Base-by-base conservation (phyloP, 2,797 vertebrate species). In the Bovichtus diacanthus region DNA sequence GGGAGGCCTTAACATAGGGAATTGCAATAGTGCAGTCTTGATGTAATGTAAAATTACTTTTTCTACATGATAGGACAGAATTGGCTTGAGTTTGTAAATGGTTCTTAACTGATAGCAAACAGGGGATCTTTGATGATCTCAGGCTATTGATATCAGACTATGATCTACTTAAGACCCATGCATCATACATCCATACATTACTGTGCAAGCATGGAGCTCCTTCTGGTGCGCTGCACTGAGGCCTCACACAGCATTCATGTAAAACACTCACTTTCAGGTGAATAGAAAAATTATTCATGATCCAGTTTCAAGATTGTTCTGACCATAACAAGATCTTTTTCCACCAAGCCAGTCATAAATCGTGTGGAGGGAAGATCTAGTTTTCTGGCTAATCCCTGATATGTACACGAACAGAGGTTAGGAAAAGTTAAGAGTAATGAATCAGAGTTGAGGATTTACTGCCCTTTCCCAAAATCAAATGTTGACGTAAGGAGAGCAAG, bases 361-460 rank as follows among this genome's bases (percentile, higher is more conserved):
- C 61, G n/a, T n/a, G n/a, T n/a, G 27, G 13, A 63, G 31, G 19
- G 41, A 64, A 56, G 21, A 62, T 50, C 1, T 36, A 19, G 19
- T 61, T 54, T 70, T 74, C 44, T 70, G 54, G 50, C 10, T 18
- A 23, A 29, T 44, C 58, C 36, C 23, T 73, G 54, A 78, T 19
- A 51, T 34, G 29, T 60, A 62, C 31, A 27, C 46, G 55, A 10
- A 31, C 27, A 61, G 13, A 67, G 10, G 53, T 43, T 59, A 25
- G 6, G 0, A 41, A 59, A 38, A n/a, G 51, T 39, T 19, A 31
- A 29, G 7, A 51, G 27, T 25, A 62, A 44, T 2, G 7, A 74
- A 70, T 54, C 21, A 53, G 31, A 74, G 21, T 2, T n/a, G 27
- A 70, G 15, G 31, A 79, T 72, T 69, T 72, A 47, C 47, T 73